Evolutionary conservation across 2,888 invertebrate species (phyloP).

Genomic region (Thalpophila matura): DNA sequence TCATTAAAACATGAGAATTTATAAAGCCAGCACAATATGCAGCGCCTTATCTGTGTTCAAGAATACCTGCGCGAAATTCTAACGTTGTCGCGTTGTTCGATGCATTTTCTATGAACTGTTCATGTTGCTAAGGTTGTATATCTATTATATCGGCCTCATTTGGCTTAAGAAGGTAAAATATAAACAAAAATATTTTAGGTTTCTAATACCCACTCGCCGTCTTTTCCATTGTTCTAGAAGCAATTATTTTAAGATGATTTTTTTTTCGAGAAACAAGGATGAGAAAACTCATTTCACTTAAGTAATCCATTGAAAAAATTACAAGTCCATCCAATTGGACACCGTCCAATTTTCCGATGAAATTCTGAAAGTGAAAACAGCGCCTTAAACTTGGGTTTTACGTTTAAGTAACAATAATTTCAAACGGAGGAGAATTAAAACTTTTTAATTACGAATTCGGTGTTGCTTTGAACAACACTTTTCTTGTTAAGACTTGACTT

Average conservation of each 20-base stretch:
- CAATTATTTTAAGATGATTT: slow-evolving; percentile 21
- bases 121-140: no score
- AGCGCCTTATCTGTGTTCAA: background rate
- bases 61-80: background rate
- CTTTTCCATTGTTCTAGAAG: slow-evolving; percentile 11
- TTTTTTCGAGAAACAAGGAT: slow-evolving; percentile 10
- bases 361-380: slow-evolving; percentile 22
- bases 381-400: slow-evolving; percentile 2
- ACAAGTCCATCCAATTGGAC: slow-evolving; percentile 18
- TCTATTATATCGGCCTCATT: background rate
- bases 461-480: slow-evolving; percentile 42
- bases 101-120: background rate
- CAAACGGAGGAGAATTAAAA: slow-evolving; percentile 36
- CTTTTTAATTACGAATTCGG: slow-evolving; percentile 53
- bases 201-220: background rate
- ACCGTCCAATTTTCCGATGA: slow-evolving; percentile 31
- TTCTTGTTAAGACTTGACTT: slow-evolving; percentile 38
- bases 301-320: slow-evolving; percentile 29
- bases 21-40: slow-evolving; percentile 18
- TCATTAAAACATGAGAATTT: slow-evolving; percentile 41
- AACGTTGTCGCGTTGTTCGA: background rate
- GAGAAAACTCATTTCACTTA: slow-evolving; percentile 24
- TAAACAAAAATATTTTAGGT: background rate
- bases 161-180: background rate
- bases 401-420: slow-evolving; percentile 25